Evolutionary conservation across 2,113 vertebrate species (phyloP).

Genomic region (Corythaeola cristata): DNA sequence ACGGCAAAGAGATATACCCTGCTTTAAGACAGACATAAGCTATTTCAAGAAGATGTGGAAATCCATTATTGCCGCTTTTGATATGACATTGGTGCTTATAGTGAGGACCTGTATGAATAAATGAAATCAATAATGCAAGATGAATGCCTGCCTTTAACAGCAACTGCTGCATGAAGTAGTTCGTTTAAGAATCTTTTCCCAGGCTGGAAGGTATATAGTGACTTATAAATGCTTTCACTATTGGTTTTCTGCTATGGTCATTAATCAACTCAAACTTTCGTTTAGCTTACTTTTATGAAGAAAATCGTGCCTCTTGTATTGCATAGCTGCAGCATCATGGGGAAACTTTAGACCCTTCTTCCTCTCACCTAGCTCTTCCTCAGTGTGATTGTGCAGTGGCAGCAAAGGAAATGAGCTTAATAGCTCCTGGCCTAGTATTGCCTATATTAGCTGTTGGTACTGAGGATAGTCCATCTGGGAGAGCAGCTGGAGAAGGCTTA

Average conservation of each 20-base stretch:
- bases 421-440: background rate
- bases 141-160: background rate
- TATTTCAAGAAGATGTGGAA: background rate
- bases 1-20: background rate
- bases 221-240: background rate
- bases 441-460: background rate
- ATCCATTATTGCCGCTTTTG: background rate
- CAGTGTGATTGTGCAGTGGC: background rate
- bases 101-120: background rate
- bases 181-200: background rate
- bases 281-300: background rate
- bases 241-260: background rate
- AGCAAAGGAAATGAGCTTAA: background rate
- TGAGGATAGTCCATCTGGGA: background rate
- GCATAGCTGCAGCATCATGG: background rate
- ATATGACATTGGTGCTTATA: background rate
- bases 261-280: background rate
- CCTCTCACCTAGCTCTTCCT: background rate
- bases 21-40: background rate
- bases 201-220: background rate
- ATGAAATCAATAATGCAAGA: background rate
- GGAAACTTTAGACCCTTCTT: background rate
- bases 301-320: background rate
- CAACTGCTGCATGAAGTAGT: background rate
- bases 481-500: background rate